These are phyloP conservation scores for Megastigmus dorsalis DNA, from an alignment of 2,888 invertebrate species.

Conservation along the genomic window DNA sequence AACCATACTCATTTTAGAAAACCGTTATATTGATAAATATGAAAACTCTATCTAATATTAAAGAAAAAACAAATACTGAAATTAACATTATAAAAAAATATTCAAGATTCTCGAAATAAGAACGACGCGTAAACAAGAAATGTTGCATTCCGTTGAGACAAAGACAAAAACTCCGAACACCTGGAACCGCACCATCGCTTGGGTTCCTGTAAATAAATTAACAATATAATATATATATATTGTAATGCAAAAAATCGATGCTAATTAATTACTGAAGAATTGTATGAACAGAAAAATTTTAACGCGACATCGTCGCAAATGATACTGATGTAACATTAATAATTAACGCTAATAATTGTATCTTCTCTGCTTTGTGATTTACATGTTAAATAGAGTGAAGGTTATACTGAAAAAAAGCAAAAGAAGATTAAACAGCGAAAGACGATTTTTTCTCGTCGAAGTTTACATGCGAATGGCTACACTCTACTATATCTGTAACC, in stretches of 20 bases:
- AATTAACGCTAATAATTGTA: slow-evolving; percentile 60
- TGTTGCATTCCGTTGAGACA: slow-evolving; percentile 69
- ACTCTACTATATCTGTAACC: slow-evolving; percentile 62
- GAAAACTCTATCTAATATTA: not conserved
- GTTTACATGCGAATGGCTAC: slow-evolving; percentile 63
- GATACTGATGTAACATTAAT: slow-evolving; percentile 38
- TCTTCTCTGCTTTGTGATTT: slow-evolving; percentile 68
- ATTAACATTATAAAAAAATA: slow-evolving; percentile 7
- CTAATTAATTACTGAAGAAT: slow-evolving; percentile 58
- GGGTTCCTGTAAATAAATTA: slow-evolving; percentile 67
- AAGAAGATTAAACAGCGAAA: slow-evolving; percentile 47
- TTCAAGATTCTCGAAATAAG: slow-evolving; percentile 6
- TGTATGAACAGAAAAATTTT: slow-evolving; percentile 56
- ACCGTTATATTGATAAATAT: not conserved
- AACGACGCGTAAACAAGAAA: slow-evolving; percentile 54
- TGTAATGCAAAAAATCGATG: slow-evolving; percentile 60
- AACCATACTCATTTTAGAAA: too few species aligned
- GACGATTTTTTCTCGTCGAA: slow-evolving; percentile 54
- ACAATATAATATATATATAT: slow-evolving; percentile 57
- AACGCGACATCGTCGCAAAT: slow-evolving; percentile 13
- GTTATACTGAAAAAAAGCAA: slow-evolving; percentile 25
- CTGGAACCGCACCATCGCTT: slow-evolving; percentile 59
- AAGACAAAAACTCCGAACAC: slow-evolving; percentile 60
- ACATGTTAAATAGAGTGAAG: slow-evolving; percentile 58
- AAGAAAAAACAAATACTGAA: not conserved